phyloP scores from a whole-genome alignment of 2,888 invertebrate species.

The Drosophila lutescens region DNA sequence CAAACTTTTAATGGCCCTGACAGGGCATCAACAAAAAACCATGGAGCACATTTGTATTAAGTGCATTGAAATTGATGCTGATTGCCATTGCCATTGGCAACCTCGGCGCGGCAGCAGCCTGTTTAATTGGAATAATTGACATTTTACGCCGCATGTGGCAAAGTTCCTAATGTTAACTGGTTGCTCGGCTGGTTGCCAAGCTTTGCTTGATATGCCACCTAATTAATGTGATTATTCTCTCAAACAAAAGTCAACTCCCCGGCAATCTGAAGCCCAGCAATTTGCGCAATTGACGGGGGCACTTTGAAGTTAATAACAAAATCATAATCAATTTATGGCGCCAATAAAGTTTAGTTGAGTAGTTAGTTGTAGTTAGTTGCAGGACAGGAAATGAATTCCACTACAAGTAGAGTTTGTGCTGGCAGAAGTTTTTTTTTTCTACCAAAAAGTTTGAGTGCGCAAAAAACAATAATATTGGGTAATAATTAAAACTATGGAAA shows the following conservation, averaged over 20 bases:
- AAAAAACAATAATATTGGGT: too few relatives aligned
- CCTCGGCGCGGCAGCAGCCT: conserved; percentile 12
- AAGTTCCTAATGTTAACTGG: conserved; percentile 37
- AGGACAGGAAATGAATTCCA: not conserved
- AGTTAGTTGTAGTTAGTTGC: not conserved
- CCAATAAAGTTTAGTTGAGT: conserved; percentile 26
- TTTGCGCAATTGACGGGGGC: conserved; percentile 13
- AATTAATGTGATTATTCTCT: conserved; percentile 42
- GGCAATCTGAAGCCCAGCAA: conserved; percentile 19
- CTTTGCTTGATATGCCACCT: conserved; percentile 23
- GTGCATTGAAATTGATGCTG: conserved; percentile 35
- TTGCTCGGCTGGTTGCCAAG: conserved; percentile 1
- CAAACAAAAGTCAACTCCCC: conserved; percentile 11
- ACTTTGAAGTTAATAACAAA: conserved; percentile 19
- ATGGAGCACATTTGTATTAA: conserved; percentile 27
- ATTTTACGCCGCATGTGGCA: conserved; percentile 45
- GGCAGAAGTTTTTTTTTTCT: not conserved
- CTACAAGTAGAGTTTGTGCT: not conserved
- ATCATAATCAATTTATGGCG: conserved; percentile 33
- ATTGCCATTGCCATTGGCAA: conserved; percentile 29
- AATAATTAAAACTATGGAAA: too few relatives aligned
- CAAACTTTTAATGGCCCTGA: conserved; percentile 66
- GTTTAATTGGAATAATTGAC: conserved; percentile 47
- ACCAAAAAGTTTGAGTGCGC: not conserved
- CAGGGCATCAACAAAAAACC: conserved; percentile 19